Conservation (phyloP, 1,140 invertebrate species). For the Lasioglossum baleicum region DNA sequence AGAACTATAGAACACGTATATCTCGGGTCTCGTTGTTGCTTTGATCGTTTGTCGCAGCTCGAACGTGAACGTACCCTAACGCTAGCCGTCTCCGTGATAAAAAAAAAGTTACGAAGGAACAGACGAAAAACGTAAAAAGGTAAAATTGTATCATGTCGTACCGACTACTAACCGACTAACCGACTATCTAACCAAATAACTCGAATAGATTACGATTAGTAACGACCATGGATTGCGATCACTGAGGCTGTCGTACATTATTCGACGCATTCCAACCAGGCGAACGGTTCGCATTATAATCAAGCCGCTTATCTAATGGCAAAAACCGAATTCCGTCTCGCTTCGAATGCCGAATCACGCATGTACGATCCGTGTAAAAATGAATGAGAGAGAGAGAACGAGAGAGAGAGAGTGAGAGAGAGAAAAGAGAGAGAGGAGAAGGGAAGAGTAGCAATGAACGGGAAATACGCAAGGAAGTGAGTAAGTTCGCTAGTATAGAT, state of each 20-base stretch:
- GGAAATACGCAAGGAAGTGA: constrained; percentile 51
- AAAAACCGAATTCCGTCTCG: constrained; percentile 10
- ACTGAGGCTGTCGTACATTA: constrained; percentile 37
- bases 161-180: constrained; percentile 45
- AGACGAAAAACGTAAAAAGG: not conserved
- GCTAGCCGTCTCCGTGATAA: constrained; percentile 22
- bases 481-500: constrained; percentile 54
- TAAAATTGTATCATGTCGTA: constrained; percentile 34
- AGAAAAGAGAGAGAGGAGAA: not conserved
- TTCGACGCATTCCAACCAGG: constrained; percentile 11
- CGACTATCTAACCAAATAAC: constrained; percentile 51
- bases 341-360: constrained; percentile 30
- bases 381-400: not conserved
- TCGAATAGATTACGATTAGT: constrained; percentile 37
- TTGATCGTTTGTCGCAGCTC: too few species aligned
- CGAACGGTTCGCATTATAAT: constrained; percentile 21
- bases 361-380: constrained; percentile 39
- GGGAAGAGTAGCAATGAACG: constrained; percentile 9
- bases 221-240: constrained; percentile 14
- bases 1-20: too few species aligned
- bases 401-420: not conserved
- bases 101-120: not conserved
- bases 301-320: constrained; percentile 15
- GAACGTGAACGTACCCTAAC: too few species aligned
- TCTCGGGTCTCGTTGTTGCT: too few species aligned